Evolutionary conservation across 2,888 invertebrate genomes (phyloP).

Genomic region (Acrobasis consociella): DNA sequence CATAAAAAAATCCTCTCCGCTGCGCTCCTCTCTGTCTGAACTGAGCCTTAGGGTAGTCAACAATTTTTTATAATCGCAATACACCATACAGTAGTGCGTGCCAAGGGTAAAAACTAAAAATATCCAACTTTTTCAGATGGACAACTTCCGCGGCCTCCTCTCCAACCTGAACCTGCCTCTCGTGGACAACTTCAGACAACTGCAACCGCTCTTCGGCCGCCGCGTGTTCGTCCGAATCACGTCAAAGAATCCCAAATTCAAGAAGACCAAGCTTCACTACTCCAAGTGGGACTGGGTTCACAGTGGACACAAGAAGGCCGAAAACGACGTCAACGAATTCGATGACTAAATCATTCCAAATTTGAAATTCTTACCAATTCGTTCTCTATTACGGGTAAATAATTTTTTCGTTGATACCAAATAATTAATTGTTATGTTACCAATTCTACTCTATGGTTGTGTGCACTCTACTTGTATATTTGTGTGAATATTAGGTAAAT

Average conservation of each 20-base stretch:
- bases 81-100: too few species aligned
- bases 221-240: constrained; percentile 86
- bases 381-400: constrained; percentile 53
- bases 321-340: constrained; percentile 73
- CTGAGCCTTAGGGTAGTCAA: too few species aligned
- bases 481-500: constrained; percentile 49
- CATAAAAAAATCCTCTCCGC: too few species aligned
- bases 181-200: constrained; percentile 86
- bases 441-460: constrained; percentile 46
- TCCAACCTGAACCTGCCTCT: constrained; percentile 84
- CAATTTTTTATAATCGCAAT: too few species aligned
- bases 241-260: constrained; percentile 80
- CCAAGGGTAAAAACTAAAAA: background rate
- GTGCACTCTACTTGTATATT: constrained; percentile 58
- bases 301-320: constrained; percentile 72
- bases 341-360: constrained; percentile 57
- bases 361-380: constrained; percentile 32
- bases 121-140: constrained; percentile 72
- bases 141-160: constrained; percentile 85
- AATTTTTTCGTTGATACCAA: constrained; percentile 49
- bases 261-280: constrained; percentile 82
- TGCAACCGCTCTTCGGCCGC: constrained; percentile 86
- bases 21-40: too few species aligned
- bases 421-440: constrained; percentile 35
- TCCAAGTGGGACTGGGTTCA: constrained; percentile 85